Evolutionary conservation across 2,113 vertebrate species (phyloP).

Genomic region (Paramormyrops kingsleyae): DNA sequence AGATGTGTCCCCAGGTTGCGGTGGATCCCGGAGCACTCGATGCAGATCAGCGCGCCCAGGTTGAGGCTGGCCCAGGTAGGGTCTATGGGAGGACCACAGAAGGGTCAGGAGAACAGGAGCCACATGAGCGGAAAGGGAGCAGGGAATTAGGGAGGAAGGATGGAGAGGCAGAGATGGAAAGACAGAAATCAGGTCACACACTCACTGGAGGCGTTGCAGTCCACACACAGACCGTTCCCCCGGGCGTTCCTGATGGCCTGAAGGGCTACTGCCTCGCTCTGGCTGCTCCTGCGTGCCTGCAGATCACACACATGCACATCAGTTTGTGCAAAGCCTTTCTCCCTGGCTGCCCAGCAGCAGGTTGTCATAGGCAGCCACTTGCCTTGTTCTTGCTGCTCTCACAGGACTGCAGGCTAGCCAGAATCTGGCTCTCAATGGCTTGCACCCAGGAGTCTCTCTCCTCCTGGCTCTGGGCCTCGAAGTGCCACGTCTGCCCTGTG

Average conservation of each 20-base stretch:
- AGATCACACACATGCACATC: slow-evolving; percentile 15
- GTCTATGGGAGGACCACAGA: slow-evolving; percentile 40
- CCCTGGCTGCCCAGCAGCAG: background rate
- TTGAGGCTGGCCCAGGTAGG: slow-evolving; percentile 75
- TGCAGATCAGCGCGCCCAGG: slow-evolving; percentile 74
- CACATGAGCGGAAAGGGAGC: background rate
- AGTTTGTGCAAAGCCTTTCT: background rate
- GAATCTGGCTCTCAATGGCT: slow-evolving; percentile 89
- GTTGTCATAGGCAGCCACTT: background rate
- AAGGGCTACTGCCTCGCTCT: slow-evolving; percentile 84
- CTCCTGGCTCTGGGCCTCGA: slow-evolving; percentile 81
- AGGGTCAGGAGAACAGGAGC: background rate
- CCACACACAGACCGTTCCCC: slow-evolving; percentile 84
- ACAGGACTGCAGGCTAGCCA: slow-evolving; percentile 88
- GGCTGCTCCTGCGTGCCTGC: slow-evolving; percentile 81
- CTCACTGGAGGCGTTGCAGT: slow-evolving; percentile 85
- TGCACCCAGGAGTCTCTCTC: slow-evolving; percentile 91
- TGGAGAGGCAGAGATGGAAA: background rate
- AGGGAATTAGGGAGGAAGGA: background rate
- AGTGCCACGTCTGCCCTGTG: slow-evolving; percentile 90
- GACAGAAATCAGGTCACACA: slow-evolving; percentile 18
- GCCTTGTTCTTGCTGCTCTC: slow-evolving; percentile 93
- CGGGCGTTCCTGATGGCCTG: slow-evolving; percentile 83
- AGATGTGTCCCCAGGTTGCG: slow-evolving; percentile 74
- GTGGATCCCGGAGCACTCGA: slow-evolving; percentile 76